phyloP scores from a whole-genome alignment of 35 echinoderm and acorn worm species.

The Chiridota heheva region DNA sequence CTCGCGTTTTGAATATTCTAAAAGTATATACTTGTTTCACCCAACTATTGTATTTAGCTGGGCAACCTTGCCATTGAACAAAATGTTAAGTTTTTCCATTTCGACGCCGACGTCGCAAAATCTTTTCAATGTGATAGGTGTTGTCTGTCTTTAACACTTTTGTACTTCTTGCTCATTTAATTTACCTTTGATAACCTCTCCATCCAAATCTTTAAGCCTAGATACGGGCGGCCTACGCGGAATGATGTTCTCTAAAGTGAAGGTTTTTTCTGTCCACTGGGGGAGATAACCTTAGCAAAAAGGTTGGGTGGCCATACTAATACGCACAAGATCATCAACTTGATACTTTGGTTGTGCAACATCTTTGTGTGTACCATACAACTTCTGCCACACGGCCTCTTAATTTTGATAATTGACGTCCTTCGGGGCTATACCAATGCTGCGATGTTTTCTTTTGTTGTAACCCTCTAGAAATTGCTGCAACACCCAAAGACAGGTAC shows the following conservation, averaged over 20 bases:
- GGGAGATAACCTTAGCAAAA: conserved; percentile 74
- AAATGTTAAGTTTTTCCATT: conserved; percentile 60
- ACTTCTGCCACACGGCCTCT: conserved; percentile 49
- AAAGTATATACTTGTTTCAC: conserved; percentile 34
- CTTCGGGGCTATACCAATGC: conserved; percentile 53
- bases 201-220: conserved; percentile 59
- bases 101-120: conserved; percentile 31
- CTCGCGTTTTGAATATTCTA: conserved; percentile 18
- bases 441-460: conserved; percentile 57
- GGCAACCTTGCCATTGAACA: conserved; percentile 79
- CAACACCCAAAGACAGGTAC: conserved; percentile 23
- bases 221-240: conserved; percentile 45
- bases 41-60: conserved; percentile 73
- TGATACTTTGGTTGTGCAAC: conserved; percentile 11
- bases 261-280: conserved; percentile 75
- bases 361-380: conserved; percentile 16
- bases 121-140: conserved; percentile 68
- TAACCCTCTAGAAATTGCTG: conserved; percentile 41
- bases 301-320: conserved; percentile 42
- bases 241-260: conserved; percentile 22
- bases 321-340: too few relatives aligned
- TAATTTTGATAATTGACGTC: conserved; percentile 40
- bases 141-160: conserved; percentile 27
- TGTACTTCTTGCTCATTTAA: conserved; percentile 69
- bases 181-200: conserved; percentile 42